phyloP scores from a whole-genome alignment of 2,113 vertebrate genomes.

The Thunnus thynnus region DNA sequence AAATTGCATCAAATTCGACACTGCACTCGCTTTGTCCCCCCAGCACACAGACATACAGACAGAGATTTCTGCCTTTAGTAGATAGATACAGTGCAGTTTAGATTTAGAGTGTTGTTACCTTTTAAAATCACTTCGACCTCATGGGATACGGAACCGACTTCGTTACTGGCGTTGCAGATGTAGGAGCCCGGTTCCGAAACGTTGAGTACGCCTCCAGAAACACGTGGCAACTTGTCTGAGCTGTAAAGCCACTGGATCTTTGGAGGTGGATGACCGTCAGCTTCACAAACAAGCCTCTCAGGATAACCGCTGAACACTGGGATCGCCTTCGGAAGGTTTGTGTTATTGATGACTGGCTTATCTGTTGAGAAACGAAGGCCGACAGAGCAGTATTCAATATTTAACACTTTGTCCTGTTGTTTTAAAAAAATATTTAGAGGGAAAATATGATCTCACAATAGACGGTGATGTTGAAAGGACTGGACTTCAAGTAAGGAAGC shows the following conservation, averaged over 20 bases:
- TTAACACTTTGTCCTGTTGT: background rate
- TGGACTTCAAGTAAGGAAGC: conserved; percentile 13
- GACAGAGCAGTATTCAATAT: background rate
- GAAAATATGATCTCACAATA: conserved; percentile 62
- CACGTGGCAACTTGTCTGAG: accelerated
- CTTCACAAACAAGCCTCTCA: conserved; percentile 75
- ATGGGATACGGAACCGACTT: background rate
- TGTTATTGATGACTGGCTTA: conserved; percentile 72
- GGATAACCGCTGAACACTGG: conserved; percentile 78
- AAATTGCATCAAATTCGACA: no score
- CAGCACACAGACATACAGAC: no score
- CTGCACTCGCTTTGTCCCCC: no score
- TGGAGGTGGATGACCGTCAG: conserved; percentile 76
- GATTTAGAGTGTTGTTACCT: conserved; percentile 67
- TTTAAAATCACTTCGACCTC: conserved; percentile 74
- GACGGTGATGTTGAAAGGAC: conserved; percentile 66
- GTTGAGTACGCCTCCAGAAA: conserved; percentile 25
- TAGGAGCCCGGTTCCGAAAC: conserved; percentile 60
- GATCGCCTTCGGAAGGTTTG: conserved; percentile 59
- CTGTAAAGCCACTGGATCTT: conserved; percentile 68
- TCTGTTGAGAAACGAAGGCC: conserved; percentile 56
- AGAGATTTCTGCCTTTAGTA: background rate
- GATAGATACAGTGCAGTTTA: background rate
- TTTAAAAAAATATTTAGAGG: background rate
- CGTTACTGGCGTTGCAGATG: conserved; percentile 76